Conservation (phyloP, 2,797 vertebrate species). For the Danio tinwini region DNA sequence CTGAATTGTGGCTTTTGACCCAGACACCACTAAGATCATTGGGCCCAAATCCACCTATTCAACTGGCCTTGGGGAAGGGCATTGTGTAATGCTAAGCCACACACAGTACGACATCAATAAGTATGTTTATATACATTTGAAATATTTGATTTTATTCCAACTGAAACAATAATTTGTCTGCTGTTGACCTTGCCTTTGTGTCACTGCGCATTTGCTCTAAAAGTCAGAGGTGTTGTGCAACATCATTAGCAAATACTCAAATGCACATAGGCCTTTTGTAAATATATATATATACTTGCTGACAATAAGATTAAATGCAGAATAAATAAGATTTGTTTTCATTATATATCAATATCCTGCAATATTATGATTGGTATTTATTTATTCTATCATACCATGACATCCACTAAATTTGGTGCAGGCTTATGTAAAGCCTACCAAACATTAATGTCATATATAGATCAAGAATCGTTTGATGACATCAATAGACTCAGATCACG, state of each 20-base stretch:
- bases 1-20: constrained; percentile 54
- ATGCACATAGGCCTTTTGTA: not conserved
- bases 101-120: not conserved
- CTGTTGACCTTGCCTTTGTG: not conserved
- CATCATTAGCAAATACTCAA: not conserved
- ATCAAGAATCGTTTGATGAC: too few relatives aligned
- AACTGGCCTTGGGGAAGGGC: constrained; percentile 71
- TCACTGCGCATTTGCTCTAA: not conserved
- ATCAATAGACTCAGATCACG: too few relatives aligned
- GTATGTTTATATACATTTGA: not conserved
- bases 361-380: too few relatives aligned
- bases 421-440: too few relatives aligned
- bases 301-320: not conserved
- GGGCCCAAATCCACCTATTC: constrained; percentile 55
- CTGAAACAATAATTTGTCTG: not conserved
- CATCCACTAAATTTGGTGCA: too few relatives aligned
- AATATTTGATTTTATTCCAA: not conserved
- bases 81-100: constrained; percentile 62
- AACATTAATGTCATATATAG: too few relatives aligned
- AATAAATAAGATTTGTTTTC: too few relatives aligned
- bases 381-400: too few relatives aligned
- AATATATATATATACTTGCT: not conserved
- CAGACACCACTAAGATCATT: constrained; percentile 57
- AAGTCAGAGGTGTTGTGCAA: not conserved
- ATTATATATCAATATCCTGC: too few relatives aligned